Conservation (phyloP, 30 jellyfish, hydroid and myxozoan species). For the Aurelia aurita complex sp. Pacific region DNA sequence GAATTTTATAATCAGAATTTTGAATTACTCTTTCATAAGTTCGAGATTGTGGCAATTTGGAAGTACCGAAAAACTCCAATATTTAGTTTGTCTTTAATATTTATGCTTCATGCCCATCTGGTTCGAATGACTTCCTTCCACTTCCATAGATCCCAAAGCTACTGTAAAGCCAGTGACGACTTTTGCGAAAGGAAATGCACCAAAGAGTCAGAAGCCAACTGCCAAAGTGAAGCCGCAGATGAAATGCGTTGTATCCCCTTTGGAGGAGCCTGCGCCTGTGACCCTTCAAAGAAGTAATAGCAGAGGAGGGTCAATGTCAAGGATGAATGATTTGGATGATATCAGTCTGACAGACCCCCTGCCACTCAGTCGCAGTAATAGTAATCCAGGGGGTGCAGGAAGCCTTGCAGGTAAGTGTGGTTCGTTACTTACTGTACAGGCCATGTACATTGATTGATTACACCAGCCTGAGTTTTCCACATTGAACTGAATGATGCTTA, state of each 20-base stretch:
- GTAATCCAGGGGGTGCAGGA: slow-evolving; percentile 6
- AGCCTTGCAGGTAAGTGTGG: not conserved
- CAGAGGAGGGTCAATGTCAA: slow-evolving; percentile 43
- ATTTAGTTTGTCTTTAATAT: no score
- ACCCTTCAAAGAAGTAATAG: slow-evolving; percentile 18
- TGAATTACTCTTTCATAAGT: no score
- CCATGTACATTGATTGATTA: no score
- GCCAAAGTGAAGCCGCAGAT: slow-evolving; percentile 98
- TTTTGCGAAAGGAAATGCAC: slow-evolving; percentile 45
- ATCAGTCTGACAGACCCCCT: slow-evolving; percentile 74
- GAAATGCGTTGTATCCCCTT: slow-evolving; percentile 63
- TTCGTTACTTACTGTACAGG: no score
- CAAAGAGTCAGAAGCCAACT: slow-evolving; percentile 86
- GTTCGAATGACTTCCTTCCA: no score
- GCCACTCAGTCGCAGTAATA: slow-evolving; percentile 38
- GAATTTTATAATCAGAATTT: no score
- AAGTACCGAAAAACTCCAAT: no score
- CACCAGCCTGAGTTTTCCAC: no score
- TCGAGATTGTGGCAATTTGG: no score
- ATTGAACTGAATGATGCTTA: no score
- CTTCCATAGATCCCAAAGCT: slow-evolving; percentile 12
- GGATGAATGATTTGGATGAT: slow-evolving; percentile 96
- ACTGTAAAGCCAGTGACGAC: slow-evolving; percentile 81
- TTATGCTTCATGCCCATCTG: no score
- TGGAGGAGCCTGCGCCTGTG: slow-evolving; percentile 66